Base-by-base conservation (phyloP, 2,888 invertebrate genomes). In the Oasisia sp. region DNA sequence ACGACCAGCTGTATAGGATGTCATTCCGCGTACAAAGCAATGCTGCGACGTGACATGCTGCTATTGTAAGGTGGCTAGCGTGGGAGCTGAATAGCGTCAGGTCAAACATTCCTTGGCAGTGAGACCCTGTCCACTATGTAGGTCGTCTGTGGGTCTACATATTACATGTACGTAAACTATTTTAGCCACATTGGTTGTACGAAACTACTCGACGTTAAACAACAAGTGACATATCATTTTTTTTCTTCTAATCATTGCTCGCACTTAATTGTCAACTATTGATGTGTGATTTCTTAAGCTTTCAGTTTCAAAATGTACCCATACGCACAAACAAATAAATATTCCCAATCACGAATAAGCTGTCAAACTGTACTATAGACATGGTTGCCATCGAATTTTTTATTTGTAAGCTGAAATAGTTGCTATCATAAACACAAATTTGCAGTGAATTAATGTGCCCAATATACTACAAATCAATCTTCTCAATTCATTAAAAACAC, bases 261-360 rank as follows among this genome's bases (percentile, higher is more conserved):
- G 12, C 50, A 50, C 50, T 9, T 12, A 74, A 27, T 74, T 50
- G 50, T 50, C 50, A 50, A 12, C 50, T 50, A 14, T 50, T 50
- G 50, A 50, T 12, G 50, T 50, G 50, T 50, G 50, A 8, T 14
- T 50, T 9, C 14, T 50, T 1, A 12, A 50, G 50, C 9, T 50
- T 50, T 9, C 50, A 50, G 50, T 9, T 50, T 14, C 50, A 50
- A 38, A 56, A 56, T 56, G 19, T 56, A 56, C 11, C 56, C 2
- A 56, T 56, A 14, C 19, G 19, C 11, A 56, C 56, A 56, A 19
- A 56, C 14, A 14, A 74, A 19, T 74, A 74, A 74, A 74, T 74
- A 74, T 27, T 74, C 74, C 74, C 74, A 74, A 74, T 74, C 74
- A 74, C 74, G 19, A 74, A 74, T 74, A 74, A 74, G 74, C 74